These are phyloP conservation scores for Drosophila diplacantha DNA, from an alignment of 2,888 invertebrate genomes.

Conservation along the genomic window DNA sequence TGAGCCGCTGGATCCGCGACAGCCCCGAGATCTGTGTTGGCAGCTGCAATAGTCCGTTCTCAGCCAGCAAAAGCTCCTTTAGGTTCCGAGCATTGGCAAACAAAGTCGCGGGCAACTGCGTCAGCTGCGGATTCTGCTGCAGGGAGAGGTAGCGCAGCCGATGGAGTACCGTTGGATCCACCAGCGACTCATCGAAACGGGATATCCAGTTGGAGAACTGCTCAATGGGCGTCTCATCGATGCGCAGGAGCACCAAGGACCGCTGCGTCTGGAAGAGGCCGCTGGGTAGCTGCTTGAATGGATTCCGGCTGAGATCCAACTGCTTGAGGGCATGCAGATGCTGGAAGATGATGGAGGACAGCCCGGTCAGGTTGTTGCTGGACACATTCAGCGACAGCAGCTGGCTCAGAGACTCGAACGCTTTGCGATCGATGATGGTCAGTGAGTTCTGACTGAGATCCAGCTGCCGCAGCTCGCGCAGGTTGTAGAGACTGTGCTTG, in stretches of 20 bases:
- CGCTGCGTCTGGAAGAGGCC: conserved; percentile 83
- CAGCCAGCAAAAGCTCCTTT: conserved; percentile 83
- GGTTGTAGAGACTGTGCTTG: conserved; percentile 84
- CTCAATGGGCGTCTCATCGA: conserved; percentile 84
- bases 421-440: conserved; percentile 81
- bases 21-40: conserved; percentile 75
- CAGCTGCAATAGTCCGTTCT: conserved; percentile 83
- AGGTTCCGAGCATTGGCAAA: conserved; percentile 82
- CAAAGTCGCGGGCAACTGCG: conserved; percentile 82
- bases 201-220: conserved; percentile 79
- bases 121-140: conserved; percentile 81
- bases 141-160: conserved; percentile 82
- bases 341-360: conserved; percentile 78
- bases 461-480: conserved; percentile 83
- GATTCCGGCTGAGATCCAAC: conserved; percentile 81
- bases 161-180: conserved; percentile 78
- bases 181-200: conserved; percentile 78
- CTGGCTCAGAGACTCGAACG: conserved; percentile 83
- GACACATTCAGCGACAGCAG: conserved; percentile 81
- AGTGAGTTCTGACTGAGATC: conserved; percentile 82
- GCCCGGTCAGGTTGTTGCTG: conserved; percentile 79
- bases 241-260: conserved; percentile 80
- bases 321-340: conserved; percentile 79
- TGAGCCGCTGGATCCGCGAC: conserved; percentile 80
- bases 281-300: conserved; percentile 80